Base-by-base conservation (phyloP, 2,888 invertebrate species). In the Noctua comes region DNA sequence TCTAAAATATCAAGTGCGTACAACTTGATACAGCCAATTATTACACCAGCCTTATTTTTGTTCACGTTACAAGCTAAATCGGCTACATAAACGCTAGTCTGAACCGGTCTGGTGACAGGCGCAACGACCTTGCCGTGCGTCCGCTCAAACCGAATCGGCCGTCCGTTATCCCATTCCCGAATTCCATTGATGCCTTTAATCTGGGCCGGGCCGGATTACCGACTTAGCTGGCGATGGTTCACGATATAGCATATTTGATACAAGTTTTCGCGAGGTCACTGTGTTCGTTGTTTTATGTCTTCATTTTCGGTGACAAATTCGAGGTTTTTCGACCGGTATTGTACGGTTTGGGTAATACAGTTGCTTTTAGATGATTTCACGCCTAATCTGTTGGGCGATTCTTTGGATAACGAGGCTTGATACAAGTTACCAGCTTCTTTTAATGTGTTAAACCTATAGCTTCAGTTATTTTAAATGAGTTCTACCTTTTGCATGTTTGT, bases 91-190 rank as follows among this genome's bases (percentile, higher is more conserved):
- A 85, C 83, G 88, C 74, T 40, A 66, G 75, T 79, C 76, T 46
- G 79, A 89, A 90, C 88, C 75, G 89, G 84, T 86, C 80, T 76
- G 87, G 92, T 87, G 92, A 91, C 91, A 90, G 92, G 91, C 91
- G 71, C 88, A 88, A 88, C 92, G 93, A 91, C 95, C 95, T 95
- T 94, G 95, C 86, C 80, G 77, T 82, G 77, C 80, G 87, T 87
- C 85, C 88, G 81, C 70, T 84, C 79, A 75, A 70, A 76, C 80
- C 84, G 79, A 84, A 77, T 83, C 83, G 89, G 83, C 90, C 66
- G 66, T n/a, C 66, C 89, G 88, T 90, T 91, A 91, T 91, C 90
- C 92, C 91, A 91, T 92, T 92, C 92, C 93, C 91, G 91, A 93
- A 94, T 94, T 91, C 93, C 93, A 87, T 84, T 91, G 91, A 91